phyloP scores from a whole-genome alignment of 1,140 invertebrate genomes.

The Pachypsylla venusta region DNA sequence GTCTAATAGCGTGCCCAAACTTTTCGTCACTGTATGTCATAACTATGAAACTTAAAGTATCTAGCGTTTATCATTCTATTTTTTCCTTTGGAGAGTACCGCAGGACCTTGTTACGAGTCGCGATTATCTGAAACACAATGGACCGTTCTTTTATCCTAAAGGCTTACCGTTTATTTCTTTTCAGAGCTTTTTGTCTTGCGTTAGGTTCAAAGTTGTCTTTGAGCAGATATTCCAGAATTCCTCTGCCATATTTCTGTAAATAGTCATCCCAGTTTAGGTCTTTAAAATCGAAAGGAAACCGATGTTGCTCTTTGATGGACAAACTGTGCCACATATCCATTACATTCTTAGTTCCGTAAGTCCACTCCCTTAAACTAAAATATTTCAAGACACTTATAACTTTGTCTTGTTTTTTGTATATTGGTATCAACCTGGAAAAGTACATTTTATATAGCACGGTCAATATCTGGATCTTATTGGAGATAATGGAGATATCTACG shows the following conservation, averaged over 20 bases:
- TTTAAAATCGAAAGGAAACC: constrained; percentile 53
- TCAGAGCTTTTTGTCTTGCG: neutral
- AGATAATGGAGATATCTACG: too few species aligned
- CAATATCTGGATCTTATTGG: too few species aligned
- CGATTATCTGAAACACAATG: too few species aligned
- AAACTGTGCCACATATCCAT: constrained; percentile 42
- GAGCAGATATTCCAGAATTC: constrained; percentile 39
- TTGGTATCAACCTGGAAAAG: constrained; percentile 48
- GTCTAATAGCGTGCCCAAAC: too few species aligned
- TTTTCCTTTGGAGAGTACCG: too few species aligned
- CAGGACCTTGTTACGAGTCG: too few species aligned
- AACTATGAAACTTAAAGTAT: too few species aligned
- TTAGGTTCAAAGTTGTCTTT: constrained; percentile 38
- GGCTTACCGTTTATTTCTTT: neutral
- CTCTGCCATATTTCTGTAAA: constrained; percentile 39
- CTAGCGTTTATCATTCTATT: too few species aligned
- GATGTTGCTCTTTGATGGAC: constrained; percentile 39
- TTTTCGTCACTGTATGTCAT: too few species aligned
- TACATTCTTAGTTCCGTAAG: constrained; percentile 50
- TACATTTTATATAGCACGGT: too few species aligned
- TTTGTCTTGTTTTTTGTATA: constrained; percentile 56
- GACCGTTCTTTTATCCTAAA: too few species aligned
- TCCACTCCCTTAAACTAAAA: constrained; percentile 53
- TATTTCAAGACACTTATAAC: constrained; percentile 52
- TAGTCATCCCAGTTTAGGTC: neutral